phyloP scores from a whole-genome alignment of 2,113 vertebrate species.

The Silurus glanis region DNA sequence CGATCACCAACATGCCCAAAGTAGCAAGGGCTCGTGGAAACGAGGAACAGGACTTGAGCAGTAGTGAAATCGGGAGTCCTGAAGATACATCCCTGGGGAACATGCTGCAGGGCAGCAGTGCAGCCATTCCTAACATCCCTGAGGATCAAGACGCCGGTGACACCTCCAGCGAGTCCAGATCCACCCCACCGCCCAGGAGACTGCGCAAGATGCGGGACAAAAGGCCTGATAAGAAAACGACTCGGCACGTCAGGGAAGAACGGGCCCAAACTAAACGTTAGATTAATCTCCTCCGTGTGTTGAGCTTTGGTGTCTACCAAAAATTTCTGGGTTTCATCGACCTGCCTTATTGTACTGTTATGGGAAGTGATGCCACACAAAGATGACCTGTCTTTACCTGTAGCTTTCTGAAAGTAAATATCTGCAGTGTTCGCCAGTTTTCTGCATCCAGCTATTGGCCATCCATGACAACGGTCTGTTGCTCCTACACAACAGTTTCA shows the following conservation, averaged over 20 bases:
- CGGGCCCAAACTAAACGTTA: conserved; percentile 65
- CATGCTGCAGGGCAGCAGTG: conserved; percentile 77
- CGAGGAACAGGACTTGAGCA: conserved; percentile 90
- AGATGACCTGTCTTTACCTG: conserved; percentile 27
- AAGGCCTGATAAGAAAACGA: conserved; percentile 70
- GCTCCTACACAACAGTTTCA: neutral
- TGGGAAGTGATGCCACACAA: conserved; percentile 6
- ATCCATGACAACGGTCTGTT: neutral
- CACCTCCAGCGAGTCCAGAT: conserved; percentile 73
- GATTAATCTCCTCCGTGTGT: conserved; percentile 48
- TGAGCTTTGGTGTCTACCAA: conserved; percentile 28
- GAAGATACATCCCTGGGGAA: conserved; percentile 85
- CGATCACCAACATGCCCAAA: conserved; percentile 78
- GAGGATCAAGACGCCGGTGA: conserved; percentile 74
- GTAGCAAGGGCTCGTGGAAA: conserved; percentile 54
- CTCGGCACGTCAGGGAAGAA: conserved; percentile 69
- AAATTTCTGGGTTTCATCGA: conserved; percentile 45
- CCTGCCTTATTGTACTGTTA: conserved; percentile 50
- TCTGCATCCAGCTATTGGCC: conserved; percentile 29
- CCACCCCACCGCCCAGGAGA: conserved; percentile 72
- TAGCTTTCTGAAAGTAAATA: conserved; percentile 31
- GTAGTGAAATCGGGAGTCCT: conserved; percentile 90
- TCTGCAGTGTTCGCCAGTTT: conserved; percentile 7
- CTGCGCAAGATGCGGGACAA: conserved; percentile 75
- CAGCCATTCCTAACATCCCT: conserved; percentile 71